Percentiles rank a stretch among this genome's conserved stretches.
Evolutionary conservation across 2,113 vertebrate species (phyloP).

Genomic region (Dermatemys mawii): DNA sequence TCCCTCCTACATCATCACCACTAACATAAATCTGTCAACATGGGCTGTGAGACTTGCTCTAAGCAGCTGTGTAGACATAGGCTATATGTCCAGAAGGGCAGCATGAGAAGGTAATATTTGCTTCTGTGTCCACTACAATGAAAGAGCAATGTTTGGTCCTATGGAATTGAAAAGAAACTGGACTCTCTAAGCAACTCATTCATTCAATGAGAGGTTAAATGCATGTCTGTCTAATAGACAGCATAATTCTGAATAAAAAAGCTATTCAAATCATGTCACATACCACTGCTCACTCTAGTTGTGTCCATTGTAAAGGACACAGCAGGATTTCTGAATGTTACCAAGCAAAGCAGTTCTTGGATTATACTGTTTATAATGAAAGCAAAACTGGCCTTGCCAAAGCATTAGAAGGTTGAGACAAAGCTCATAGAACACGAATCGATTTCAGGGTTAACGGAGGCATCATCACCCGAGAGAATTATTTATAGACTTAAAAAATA

Average conservation of each 20-base stretch:
- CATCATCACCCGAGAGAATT: not conserved
- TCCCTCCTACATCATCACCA: not conserved
- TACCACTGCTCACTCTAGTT: not conserved
- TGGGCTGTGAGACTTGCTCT: not conserved
- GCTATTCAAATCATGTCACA: rapidly evolving
- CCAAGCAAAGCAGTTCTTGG: slow-evolving; percentile 15
- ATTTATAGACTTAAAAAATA: slow-evolving; percentile 3
- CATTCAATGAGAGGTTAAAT: not conserved
- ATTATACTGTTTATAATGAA: slow-evolving; percentile 12
- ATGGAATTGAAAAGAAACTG: not conserved
- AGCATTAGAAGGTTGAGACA: not conserved
- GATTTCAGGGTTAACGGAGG: slow-evolving; percentile 1
- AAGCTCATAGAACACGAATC: not conserved
- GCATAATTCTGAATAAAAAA: not conserved
- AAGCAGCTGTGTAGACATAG: not conserved
- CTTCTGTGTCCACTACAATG: not conserved
- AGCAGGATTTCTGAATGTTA: not conserved
- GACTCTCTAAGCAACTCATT: not conserved
- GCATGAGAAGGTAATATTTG: not conserved
- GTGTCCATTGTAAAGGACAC: not conserved
- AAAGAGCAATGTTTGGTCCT: not conserved
- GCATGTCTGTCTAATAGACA: not conserved
- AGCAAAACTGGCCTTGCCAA: slow-evolving; percentile 1
- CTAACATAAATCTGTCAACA: not conserved
- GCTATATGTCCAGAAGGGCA: not conserved